Conservation (phyloP, 2,113 vertebrate genomes). For the Calyptommatus sinebrachiatus region DNA sequence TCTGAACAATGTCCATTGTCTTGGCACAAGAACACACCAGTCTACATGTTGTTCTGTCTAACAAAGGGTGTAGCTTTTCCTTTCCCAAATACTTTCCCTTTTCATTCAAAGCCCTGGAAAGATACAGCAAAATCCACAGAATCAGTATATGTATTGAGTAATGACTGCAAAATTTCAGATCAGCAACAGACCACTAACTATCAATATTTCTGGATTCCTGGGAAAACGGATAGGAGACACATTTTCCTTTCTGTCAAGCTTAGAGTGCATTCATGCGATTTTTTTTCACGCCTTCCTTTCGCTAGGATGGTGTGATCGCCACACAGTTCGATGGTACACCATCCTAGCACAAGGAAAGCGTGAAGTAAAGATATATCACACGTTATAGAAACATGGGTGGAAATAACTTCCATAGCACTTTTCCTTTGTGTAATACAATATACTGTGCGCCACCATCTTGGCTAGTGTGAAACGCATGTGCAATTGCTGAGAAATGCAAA, state of each 20-base stretch:
- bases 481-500: too few relatives aligned
- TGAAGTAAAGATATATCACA: too few relatives aligned
- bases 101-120: background rate
- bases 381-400: too few relatives aligned
- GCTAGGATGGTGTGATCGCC: too few relatives aligned
- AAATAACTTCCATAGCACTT: too few relatives aligned
- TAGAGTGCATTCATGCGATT: too few relatives aligned
- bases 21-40: background rate
- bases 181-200: background rate
- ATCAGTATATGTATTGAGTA: background rate
- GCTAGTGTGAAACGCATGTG: too few relatives aligned
- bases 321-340: too few relatives aligned
- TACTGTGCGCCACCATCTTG: too few relatives aligned
- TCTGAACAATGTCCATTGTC: background rate
- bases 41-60: background rate
- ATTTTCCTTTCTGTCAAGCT: background rate
- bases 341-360: too few relatives aligned
- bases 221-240: background rate
- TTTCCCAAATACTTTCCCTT: background rate
- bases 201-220: background rate
- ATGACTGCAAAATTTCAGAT: background rate
- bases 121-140: background rate
- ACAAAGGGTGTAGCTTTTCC: background rate
- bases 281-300: too few relatives aligned
- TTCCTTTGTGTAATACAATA: too few relatives aligned